Evolutionary conservation across 2,888 invertebrate species (phyloP), one percentile per base, ranked within the genome.

Genomic region (Seira musarum): DNA sequence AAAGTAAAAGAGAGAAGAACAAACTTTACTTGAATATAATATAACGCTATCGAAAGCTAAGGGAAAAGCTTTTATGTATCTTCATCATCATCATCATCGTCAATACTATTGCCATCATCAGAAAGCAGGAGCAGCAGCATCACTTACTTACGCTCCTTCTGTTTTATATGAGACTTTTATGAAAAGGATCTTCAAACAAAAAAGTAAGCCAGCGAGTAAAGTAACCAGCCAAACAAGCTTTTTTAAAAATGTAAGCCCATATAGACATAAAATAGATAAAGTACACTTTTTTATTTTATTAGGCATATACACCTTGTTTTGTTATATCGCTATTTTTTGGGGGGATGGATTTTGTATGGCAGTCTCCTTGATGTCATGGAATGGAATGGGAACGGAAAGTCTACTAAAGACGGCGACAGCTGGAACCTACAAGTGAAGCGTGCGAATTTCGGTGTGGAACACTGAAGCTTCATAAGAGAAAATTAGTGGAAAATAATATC

Each of bases 331-430:
- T 71, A 79, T 79, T 79, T 79, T 79, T 79, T 79, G 68, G 79
- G 79, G 79, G 79, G 79, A 78, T 79, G 73, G 69, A 79, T 69
- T 79, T 70, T 49, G 35, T 72, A 78, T 72, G 71, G 49, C 46
- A 72, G 66, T 72, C 71, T 63, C 60, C 72, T 78, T 72, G 67
- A 78, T 72, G 78, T 78, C 78, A 78, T 78, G 78, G 78, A 78
- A 78, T 78, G 70, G 72, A 78, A 78, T 78, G 78, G 78, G 78
- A 78, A 78, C 78, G 78, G 78, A 79, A 79, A 73, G 79, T 79
- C 79, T 73, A 79, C 79, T 79, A 73, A 79, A 72, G 79, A 73
- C 79, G 79, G 79, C 79, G 79, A 79, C 79, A 79, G 79, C 79
- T 79, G 79, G 79, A 79, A 79, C 79, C 72, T 72, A 73, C 73